phyloP scores from a whole-genome alignment of 2,797 vertebrate species.

The Leptatherina wallacei region DNA sequence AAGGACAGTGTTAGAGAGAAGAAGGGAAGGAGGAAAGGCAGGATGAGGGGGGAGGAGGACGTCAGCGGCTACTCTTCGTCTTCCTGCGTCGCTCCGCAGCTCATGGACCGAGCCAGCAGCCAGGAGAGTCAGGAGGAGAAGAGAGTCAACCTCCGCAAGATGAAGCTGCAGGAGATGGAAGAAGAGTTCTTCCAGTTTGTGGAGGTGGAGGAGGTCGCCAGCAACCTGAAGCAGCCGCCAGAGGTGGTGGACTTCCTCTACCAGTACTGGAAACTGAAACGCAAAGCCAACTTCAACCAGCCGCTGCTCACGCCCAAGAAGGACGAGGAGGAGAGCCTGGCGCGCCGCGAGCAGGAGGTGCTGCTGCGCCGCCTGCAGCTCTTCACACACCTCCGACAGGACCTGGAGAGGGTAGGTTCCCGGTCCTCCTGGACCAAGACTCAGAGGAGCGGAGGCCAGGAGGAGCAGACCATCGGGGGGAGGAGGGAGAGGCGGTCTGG shows the following conservation, averaged over 20 bases:
- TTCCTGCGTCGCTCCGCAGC: slow-evolving; percentile 35
- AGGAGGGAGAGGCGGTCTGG: background rate
- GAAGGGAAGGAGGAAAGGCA: slow-evolving; percentile 69
- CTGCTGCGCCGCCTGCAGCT: slow-evolving; percentile 93
- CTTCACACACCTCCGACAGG: slow-evolving; percentile 96
- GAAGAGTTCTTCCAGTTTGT: slow-evolving; percentile 94
- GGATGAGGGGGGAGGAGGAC: slow-evolving; percentile 64
- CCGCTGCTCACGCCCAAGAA: slow-evolving; percentile 95
- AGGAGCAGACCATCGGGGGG: background rate
- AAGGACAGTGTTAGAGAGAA: slow-evolving; percentile 59
- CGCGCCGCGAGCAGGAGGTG: slow-evolving; percentile 93
- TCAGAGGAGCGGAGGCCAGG: background rate
- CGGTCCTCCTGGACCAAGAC: background rate
- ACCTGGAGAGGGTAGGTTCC: slow-evolving; percentile 94
- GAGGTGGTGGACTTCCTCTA: slow-evolving; percentile 91
- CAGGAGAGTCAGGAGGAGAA: slow-evolving; percentile 65
- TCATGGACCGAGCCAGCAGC: slow-evolving; percentile 14
- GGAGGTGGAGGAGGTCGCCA: slow-evolving; percentile 85
- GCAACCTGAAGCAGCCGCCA: slow-evolving; percentile 82
- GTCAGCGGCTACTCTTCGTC: slow-evolving; percentile 36
- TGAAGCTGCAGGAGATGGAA: slow-evolving; percentile 95
- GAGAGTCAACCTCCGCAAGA: slow-evolving; percentile 89
- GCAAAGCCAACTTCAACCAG: slow-evolving; percentile 95
- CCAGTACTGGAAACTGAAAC: slow-evolving; percentile 98
- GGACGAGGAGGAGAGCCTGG: slow-evolving; percentile 97